Evolutionary conservation across 1,140 invertebrate species (phyloP), one percentile per base, ranked within the genome.

Genomic region (Zaprionus inermis): DNA sequence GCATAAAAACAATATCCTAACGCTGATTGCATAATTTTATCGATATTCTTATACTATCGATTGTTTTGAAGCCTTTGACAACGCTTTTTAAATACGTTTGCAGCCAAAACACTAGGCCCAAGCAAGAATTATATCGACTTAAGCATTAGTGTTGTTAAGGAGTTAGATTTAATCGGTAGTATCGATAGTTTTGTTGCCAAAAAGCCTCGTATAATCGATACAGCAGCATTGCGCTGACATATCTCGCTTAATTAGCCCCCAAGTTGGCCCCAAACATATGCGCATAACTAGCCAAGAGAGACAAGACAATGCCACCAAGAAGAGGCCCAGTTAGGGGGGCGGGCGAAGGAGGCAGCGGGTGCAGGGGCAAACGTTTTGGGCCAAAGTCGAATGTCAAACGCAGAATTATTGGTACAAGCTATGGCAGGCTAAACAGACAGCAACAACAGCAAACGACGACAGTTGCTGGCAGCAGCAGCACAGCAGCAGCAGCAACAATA

Each of bases 381-480:
- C 58, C 75, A 41, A 44, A 44, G 59, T 89, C 77, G 84, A 88
- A 90, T 89, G 84, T 89, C 84, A 90, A 90, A 89, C 90, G 85
- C 84, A 84, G 85, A 89, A 89, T 84, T 89, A 89, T 89, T 90
- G 80, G 78, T 78, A 90, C 79, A 74, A 82, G 77, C 72, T 54
- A 70, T 60, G 72, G 56, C 64, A 34, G 56, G 34, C 60, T 51
- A 72, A 65, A 44, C 32, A 57, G 69, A 71, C 63, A 60, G 56
- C 68, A 52, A 61, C 59, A 71, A 52, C 58, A 63, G 41, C 65
- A 20, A 54, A 57, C 56, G 34, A 63, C 57, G 51, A 70, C 65
- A 46, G 38, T 41, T 24, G 22, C 49, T 11, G 54, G 51, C 72
- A 56, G 46, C 22, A 60, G 52, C 38, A 69, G 54, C 46, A 69